phyloP scores from a whole-genome alignment of 2,888 invertebrate genomes.

The Pilophorus perplexus region DNA sequence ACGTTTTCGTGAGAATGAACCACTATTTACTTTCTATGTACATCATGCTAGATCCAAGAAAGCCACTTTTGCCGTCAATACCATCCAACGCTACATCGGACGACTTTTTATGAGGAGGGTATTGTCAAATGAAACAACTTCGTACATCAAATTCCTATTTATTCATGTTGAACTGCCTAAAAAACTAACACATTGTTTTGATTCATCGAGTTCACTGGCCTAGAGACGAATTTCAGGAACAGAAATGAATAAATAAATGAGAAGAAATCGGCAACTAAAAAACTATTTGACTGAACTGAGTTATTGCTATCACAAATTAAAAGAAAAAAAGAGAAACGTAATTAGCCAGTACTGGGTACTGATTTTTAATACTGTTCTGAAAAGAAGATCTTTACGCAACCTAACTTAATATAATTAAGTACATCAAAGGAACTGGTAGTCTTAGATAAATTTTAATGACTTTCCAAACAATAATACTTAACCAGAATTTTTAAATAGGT shows the following conservation, averaged over 20 bases:
- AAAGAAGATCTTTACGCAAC: slow-evolving; percentile 10
- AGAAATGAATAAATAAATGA: slow-evolving; percentile 13
- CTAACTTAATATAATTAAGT: slow-evolving; percentile 29
- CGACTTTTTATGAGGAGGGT: no score
- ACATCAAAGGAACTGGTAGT: slow-evolving; percentile 32
- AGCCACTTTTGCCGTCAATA: no score
- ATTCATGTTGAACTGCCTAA: slow-evolving; percentile 15
- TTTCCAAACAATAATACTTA: slow-evolving; percentile 30
- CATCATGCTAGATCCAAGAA: no score
- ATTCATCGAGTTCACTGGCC: slow-evolving; percentile 23
- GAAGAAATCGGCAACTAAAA: slow-evolving; percentile 17
- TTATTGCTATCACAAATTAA: slow-evolving; percentile 37
- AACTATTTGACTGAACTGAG: slow-evolving; percentile 22
- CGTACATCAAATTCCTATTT: slow-evolving; percentile 23
- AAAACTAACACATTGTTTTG: slow-evolving; percentile 21
- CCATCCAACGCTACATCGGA: no score
- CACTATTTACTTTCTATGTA: no score
- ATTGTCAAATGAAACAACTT: not conserved
- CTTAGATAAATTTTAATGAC: slow-evolving; percentile 27
- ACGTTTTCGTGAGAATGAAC: no score
- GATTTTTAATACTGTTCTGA: slow-evolving; percentile 32
- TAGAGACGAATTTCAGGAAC: slow-evolving; percentile 6
- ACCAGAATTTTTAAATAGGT: not conserved
- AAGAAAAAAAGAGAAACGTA: slow-evolving; percentile 18
- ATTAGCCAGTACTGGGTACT: slow-evolving; percentile 17